Percentiles rank a stretch among this genome's conserved stretches.
These are phyloP conservation scores for Teleogryllus oceanicus DNA, from an alignment of 2,888 invertebrate species.

Conservation along the genomic window DNA sequence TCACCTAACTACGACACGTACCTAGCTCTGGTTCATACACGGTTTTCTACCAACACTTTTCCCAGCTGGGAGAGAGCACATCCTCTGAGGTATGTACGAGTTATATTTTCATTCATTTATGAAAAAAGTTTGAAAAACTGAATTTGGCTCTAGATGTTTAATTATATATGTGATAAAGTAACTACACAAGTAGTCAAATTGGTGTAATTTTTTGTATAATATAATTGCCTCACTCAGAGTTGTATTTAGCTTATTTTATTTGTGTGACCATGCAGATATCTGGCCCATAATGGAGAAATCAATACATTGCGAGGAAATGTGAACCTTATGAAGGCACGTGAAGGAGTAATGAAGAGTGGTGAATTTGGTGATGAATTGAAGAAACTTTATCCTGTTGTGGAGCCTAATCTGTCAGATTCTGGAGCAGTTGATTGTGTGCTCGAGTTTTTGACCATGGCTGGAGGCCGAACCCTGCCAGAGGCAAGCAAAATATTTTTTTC, in stretches of 20 bases:
- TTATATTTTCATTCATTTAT: too few species aligned
- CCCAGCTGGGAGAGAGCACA: conserved; percentile 99
- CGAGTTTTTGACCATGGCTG: conserved; percentile 93
- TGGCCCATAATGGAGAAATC: conserved; percentile 99
- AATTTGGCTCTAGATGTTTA: too few species aligned
- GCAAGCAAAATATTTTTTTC: conserved; percentile 43
- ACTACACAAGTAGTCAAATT: not conserved
- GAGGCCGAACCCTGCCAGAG: conserved; percentile 86
- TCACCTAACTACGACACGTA: conserved; percentile 87
- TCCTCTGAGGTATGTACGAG: conserved; percentile 71
- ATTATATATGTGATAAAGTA: not conserved
- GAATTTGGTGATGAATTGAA: conserved; percentile 79
- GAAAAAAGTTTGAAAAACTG: too few species aligned
- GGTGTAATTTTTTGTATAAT: not conserved
- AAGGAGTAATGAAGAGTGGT: conserved; percentile 92
- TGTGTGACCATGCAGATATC: conserved; percentile 56
- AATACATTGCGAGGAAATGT: conserved; percentile 98
- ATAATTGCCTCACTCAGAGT: too few species aligned
- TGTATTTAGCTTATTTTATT: conserved; percentile 23
- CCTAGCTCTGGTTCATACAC: conserved; percentile 92
- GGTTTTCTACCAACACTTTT: conserved; percentile 99
- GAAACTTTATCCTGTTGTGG: conserved; percentile 93
- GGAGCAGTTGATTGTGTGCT: conserved; percentile 97
- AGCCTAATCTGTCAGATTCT: conserved; percentile 95
- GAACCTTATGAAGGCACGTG: conserved; percentile 97